Percentiles rank a stretch among this genome's conserved stretches.
Conservation (phyloP, 2,888 invertebrate species). For the Neocrepidodera transversa region DNA sequence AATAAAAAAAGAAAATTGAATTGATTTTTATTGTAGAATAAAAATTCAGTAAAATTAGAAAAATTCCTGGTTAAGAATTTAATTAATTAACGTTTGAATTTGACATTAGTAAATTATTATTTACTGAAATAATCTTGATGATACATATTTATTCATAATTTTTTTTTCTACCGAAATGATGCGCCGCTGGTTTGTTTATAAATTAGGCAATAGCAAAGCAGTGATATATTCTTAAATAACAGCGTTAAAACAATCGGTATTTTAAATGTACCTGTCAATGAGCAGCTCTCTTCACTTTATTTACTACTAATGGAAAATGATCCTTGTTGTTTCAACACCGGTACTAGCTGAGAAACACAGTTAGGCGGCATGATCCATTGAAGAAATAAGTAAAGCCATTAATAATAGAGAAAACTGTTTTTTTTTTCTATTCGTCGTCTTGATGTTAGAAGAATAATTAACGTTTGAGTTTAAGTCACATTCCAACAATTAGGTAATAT, state of each 20-base stretch:
- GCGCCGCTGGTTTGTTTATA: background rate
- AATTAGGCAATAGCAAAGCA: slow-evolving; percentile 7
- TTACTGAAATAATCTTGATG: too few species aligned
- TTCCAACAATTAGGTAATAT: background rate
- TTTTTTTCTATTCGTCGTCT: slow-evolving; percentile 3
- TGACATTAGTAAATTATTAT: too few species aligned
- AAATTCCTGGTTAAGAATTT: too few species aligned
- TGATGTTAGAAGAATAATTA: background rate
- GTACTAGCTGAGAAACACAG: slow-evolving; percentile 6
- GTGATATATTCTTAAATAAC: slow-evolving; percentile 14
- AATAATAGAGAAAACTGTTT: slow-evolving; percentile 15
- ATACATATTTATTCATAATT: too few species aligned
- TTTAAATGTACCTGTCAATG: slow-evolving; percentile 16
- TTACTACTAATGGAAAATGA: slow-evolving; percentile 21
- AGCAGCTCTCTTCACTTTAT: slow-evolving; percentile 15
- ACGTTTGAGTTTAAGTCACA: background rate
- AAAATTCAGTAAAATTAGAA: too few species aligned
- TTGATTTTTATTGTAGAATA: too few species aligned
- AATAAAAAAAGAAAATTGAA: too few species aligned
- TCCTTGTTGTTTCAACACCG: slow-evolving; percentile 20
- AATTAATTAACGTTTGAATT: too few species aligned
- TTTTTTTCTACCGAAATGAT: too few species aligned
- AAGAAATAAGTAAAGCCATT: slow-evolving; percentile 10
- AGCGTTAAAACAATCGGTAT: slow-evolving; percentile 13
- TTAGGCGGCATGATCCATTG: slow-evolving; percentile 10